Evolutionary conservation across 2,888 invertebrate genomes (phyloP).

Genomic region (Eupeodes latifasciatus): DNA sequence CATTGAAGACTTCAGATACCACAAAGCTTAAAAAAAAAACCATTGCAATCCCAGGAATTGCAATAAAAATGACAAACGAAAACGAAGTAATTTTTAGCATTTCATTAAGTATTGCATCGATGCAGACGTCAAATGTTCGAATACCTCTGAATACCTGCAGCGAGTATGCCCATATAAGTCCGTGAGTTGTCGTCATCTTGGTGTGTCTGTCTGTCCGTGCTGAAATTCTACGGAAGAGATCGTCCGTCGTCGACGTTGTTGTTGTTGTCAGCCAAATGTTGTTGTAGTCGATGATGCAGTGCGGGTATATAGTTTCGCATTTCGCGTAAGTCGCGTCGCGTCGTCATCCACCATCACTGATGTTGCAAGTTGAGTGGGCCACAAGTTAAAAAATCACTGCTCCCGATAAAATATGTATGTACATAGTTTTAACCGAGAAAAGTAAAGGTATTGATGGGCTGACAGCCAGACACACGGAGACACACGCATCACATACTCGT

Average conservation of each 20-base stretch:
- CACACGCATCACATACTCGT: slow-evolving; percentile 57
- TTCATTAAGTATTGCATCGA: slow-evolving; percentile 76
- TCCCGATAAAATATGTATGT: slow-evolving; percentile 36
- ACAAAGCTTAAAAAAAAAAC: slow-evolving; percentile 27
- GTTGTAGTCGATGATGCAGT: neutral
- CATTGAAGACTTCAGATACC: neutral
- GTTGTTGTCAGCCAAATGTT: slow-evolving; percentile 4
- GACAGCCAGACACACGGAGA: slow-evolving; percentile 73
- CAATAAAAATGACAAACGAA: slow-evolving; percentile 77
- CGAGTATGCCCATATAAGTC: slow-evolving; percentile 74
- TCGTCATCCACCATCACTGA: slow-evolving; percentile 16
- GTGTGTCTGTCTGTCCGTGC: slow-evolving; percentile 58
- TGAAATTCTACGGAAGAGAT: slow-evolving; percentile 70
- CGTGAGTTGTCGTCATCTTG: slow-evolving; percentile 36
- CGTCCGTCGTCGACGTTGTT: neutral
- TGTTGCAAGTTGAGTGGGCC: slow-evolving; percentile 62
- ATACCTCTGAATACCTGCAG: slow-evolving; percentile 73
- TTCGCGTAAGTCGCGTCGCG: slow-evolving; percentile 5
- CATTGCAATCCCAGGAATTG: slow-evolving; percentile 74
- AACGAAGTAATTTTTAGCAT: slow-evolving; percentile 77
- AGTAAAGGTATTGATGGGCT: slow-evolving; percentile 51
- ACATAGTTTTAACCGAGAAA: neutral
- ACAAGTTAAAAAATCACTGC: slow-evolving; percentile 67
- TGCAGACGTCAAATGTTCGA: slow-evolving; percentile 76
- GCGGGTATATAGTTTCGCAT: neutral